Percentiles rank a stretch among this genome's conserved stretches.
Conservation (phyloP, 2,797 vertebrate species). For the Picus viridis region DNA sequence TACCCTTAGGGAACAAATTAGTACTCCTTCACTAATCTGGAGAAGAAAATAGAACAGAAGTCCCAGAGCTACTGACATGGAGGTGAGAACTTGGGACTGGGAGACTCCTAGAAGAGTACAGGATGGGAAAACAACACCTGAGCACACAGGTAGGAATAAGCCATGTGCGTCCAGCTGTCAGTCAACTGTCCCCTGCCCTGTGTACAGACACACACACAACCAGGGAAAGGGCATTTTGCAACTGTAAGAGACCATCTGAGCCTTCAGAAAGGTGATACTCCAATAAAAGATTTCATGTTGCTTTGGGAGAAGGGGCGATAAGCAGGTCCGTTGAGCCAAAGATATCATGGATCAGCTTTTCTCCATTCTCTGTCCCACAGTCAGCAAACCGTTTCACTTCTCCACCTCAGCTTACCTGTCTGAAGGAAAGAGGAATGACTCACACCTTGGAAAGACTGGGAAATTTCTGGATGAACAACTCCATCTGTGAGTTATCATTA, state of each 20-base stretch:
- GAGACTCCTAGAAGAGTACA: not conserved
- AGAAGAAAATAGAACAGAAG: not conserved
- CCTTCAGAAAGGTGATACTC: not conserved
- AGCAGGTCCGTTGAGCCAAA: not conserved
- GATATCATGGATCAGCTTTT: not conserved
- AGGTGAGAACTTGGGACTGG: not conserved
- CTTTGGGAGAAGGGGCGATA: not conserved
- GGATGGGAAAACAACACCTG: not conserved
- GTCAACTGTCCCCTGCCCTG: not conserved
- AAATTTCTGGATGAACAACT: not conserved
- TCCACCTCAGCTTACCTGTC: not conserved
- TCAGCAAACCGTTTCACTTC: not conserved
- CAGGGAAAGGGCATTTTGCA: not conserved
- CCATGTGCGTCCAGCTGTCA: too few species aligned
- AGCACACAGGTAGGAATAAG: not conserved
- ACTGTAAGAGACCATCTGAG: fast-evolving
- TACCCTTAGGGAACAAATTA: not conserved
- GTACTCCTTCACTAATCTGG: not conserved
- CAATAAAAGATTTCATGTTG: not conserved
- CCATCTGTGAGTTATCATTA: not conserved
- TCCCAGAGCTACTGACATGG: not conserved
- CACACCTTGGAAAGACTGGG: not conserved
- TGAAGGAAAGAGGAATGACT: not conserved
- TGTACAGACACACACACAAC: fast-evolving
- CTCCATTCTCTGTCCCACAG: not conserved